phyloP scores from a whole-genome alignment of 2,113 vertebrate genomes.

The Anas platyrhynchos region DNA sequence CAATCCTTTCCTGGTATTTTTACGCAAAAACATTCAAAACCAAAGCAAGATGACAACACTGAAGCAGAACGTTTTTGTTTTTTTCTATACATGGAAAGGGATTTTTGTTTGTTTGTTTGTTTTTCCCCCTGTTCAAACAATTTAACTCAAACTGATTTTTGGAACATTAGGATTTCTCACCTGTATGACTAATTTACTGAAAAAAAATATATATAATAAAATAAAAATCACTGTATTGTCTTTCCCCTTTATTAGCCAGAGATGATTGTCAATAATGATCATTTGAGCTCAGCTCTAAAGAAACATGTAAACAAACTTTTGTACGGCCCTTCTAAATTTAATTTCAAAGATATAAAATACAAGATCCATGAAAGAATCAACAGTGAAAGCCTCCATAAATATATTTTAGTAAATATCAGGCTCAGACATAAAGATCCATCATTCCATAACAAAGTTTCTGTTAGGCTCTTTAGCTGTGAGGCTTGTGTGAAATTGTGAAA shows the following conservation, averaged over 20 bases:
- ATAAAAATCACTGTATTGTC: background rate
- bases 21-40: background rate
- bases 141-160: background rate
- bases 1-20: background rate
- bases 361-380: background rate
- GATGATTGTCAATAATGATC: background rate
- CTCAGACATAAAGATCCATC: background rate
- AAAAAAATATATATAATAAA: background rate
- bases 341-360: background rate
- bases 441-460: background rate
- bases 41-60: background rate
- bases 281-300: background rate
- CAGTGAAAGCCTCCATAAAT: background rate
- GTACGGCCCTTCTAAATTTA: background rate
- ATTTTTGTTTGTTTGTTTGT: background rate
- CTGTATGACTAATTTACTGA: background rate
- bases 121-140: background rate
- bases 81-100: background rate
- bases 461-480: background rate
- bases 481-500: background rate
- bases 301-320: background rate
- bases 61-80: background rate
- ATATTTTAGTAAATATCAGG: background rate
- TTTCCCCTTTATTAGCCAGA: background rate
- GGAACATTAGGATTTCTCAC: background rate